Evolutionary conservation across 2,797 vertebrate species (phyloP), one percentile per base, ranked within the genome.

Genomic region (Prunella strophiata): DNA sequence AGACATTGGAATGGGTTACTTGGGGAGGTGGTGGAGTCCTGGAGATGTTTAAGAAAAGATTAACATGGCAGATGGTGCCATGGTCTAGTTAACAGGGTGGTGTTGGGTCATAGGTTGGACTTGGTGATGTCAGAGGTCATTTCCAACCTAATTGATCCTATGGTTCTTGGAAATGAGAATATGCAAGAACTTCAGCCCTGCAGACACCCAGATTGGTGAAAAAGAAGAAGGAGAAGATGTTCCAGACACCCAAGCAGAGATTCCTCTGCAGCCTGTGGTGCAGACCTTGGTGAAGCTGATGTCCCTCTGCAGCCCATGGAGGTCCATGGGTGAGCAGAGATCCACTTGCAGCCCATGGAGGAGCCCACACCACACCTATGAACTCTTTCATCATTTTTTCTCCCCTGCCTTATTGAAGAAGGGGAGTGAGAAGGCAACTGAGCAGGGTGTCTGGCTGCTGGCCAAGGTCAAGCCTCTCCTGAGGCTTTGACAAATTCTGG

Each of bases 401-500:
- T 80, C 13, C 14, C 4, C 5, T 52, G 2, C 36, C 6, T 21
- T 42, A 7, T 30, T 71, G 57, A 77, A 18, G 16, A 94, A 4
- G 2, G 8, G 11, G 7, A 48, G 13, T 47, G 26, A 80, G 15
- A 71, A 42, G 66, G 23, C 1, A 3, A 13, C 16, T 78, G 16
- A 1, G 16, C 47, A 8, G 30, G 30, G 7, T 40, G 15, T 59
- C 58, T 66, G 50, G 12, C 11, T 89, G 25, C 55, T 38, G 29
- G 11, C 10, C 50, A 52, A 50, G 19, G 16, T 55, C 32, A 40
- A 57, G 21, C 5, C 12, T 55, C 13, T 40, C 16, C 27, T 73
- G 68, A 89, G 34, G 47, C 86, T 93, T 73, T 13, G 3, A 82
- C 10, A 92, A 91, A 94, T 92, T 57, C 68, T 66, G 40, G 70